These are phyloP conservation scores for Drepanosiphum platanoidis DNA, from an alignment of 2,888 invertebrate species.

Conservation along the genomic window DNA sequence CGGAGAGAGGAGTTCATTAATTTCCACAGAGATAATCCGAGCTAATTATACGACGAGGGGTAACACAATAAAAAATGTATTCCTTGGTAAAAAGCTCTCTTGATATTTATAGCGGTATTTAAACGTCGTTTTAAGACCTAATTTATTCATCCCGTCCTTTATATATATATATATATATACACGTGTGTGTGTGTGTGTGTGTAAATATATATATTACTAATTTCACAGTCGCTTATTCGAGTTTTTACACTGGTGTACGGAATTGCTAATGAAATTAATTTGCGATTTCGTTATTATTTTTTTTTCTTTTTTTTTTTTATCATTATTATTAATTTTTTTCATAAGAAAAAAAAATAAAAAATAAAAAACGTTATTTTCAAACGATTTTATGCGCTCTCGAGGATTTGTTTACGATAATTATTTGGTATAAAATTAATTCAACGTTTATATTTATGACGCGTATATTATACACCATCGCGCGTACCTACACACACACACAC, in stretches of 20 bases:
- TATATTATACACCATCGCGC: neutral
- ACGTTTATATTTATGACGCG: neutral
- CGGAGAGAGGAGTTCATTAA: constrained; percentile 44
- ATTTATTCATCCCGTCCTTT: constrained; percentile 53
- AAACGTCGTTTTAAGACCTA: constrained; percentile 60
- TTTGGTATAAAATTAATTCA: constrained; percentile 21
- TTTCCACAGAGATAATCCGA: constrained; percentile 57
- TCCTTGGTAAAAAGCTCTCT: constrained; percentile 60
- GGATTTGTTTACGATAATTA: constrained; percentile 39
- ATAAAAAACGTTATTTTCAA: constrained; percentile 19
- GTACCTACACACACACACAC: too few species aligned
- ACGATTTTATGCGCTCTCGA: neutral
- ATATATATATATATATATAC: constrained; percentile 14
- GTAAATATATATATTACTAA: constrained; percentile 39
- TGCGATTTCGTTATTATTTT: constrained; percentile 3
- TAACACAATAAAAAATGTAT: constrained; percentile 60
- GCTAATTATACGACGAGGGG: constrained; percentile 59
- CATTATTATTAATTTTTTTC: too few species aligned
- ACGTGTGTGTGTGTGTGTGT: neutral
- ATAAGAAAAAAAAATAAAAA: constrained; percentile 16
- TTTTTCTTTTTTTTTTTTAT: neutral
- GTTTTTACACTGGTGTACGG: constrained; percentile 45
- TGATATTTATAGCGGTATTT: constrained; percentile 61
- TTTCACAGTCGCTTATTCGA: constrained; percentile 45
- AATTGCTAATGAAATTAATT: constrained; percentile 59